These are phyloP conservation scores for Opisthocomus hoazin DNA, from an alignment of 2,113 vertebrate genomes.

Conservation along the genomic window DNA sequence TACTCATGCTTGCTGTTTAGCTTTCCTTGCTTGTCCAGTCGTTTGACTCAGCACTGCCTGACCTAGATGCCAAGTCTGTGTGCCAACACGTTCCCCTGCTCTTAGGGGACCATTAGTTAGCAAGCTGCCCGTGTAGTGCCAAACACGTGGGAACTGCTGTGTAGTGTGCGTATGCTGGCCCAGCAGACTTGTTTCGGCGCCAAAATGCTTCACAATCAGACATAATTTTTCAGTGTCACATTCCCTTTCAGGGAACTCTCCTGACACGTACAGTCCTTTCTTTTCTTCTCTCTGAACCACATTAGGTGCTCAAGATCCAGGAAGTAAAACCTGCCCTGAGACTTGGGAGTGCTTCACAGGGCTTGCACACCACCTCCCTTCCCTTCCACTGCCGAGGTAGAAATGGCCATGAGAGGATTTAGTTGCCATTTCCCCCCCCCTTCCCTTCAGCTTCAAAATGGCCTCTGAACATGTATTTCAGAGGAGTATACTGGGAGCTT, in stretches of 20 bases:
- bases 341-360: neutral
- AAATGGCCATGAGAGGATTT: neutral
- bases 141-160: neutral
- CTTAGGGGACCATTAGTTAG: neutral
- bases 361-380: neutral
- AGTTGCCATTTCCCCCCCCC: neutral
- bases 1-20: neutral
- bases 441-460: neutral
- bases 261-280: neutral
- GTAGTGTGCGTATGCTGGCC: neutral
- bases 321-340: neutral
- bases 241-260: neutral
- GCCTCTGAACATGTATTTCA: neutral
- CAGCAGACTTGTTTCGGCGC: neutral
- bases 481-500: neutral
- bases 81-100: neutral
- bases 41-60: neutral
- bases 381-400: neutral
- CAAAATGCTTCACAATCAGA: neutral
- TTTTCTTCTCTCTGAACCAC: neutral
- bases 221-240: neutral
- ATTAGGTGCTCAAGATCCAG: neutral
- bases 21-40: slow-evolving; percentile 32
- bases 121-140: neutral
- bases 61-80: neutral